Evolutionary conservation across 2,888 invertebrate genomes (phyloP).

Genomic region (Drosophila mimica): DNA sequence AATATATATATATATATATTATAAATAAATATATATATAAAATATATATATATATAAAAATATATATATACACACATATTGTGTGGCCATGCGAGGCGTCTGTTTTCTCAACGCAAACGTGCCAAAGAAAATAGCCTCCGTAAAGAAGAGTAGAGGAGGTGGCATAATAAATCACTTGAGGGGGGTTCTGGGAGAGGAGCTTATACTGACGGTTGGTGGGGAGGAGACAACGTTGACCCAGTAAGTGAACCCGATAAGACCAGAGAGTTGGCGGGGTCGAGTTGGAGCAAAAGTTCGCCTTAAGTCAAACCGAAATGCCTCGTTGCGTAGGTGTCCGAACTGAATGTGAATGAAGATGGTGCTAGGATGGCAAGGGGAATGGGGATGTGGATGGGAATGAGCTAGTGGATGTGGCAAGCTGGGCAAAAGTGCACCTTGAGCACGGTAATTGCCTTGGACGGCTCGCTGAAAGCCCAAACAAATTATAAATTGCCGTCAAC

Average conservation of each 20-base stretch:
- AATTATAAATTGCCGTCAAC: slow-evolving; percentile 69
- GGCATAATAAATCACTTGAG: slow-evolving; percentile 57
- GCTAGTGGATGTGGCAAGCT: neutral
- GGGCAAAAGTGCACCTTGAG: slow-evolving; percentile 55
- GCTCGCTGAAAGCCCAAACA: slow-evolving; percentile 74
- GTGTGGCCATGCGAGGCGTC: slow-evolving; percentile 49
- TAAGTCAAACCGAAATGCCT: slow-evolving; percentile 59
- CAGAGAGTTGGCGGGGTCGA: slow-evolving; percentile 5
- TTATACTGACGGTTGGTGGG: neutral
- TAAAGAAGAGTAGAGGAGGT: neutral
- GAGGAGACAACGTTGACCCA: slow-evolving; percentile 62
- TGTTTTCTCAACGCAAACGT: slow-evolving; percentile 55
- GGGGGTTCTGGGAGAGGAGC: too few relatives aligned
- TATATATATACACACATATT: slow-evolving; percentile 4
- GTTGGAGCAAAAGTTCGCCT: slow-evolving; percentile 48
- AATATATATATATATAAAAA: neutral
- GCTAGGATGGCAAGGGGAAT: neutral
- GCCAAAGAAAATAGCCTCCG: slow-evolving; percentile 61
- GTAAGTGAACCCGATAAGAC: slow-evolving; percentile 63
- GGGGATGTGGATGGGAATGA: neutral
- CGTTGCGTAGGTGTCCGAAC: slow-evolving; percentile 40
- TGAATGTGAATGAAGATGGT: slow-evolving; percentile 7
- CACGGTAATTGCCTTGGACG: slow-evolving; percentile 71
- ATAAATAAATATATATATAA: neutral
- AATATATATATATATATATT: neutral